phyloP scores from a whole-genome alignment of 2,888 invertebrate species.

The Drosophila mimetica region DNA sequence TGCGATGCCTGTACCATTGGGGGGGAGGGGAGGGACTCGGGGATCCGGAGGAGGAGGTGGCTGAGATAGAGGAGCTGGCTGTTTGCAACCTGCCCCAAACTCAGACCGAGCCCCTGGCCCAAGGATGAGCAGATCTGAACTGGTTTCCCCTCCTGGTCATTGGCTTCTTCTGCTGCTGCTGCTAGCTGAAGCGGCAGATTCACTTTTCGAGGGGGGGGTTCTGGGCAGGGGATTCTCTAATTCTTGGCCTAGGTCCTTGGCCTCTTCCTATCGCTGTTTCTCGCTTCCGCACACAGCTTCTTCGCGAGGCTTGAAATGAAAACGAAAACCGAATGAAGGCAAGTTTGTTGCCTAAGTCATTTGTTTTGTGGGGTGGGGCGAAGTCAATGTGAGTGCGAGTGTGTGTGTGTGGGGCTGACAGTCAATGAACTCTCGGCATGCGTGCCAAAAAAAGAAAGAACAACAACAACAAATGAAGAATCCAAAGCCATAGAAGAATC shows the following conservation, averaged over 20 bases:
- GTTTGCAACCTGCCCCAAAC: slow-evolving; percentile 68
- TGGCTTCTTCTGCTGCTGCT: slow-evolving; percentile 39
- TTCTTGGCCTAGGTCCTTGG: slow-evolving; percentile 42
- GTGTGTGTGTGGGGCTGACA: slow-evolving; percentile 24
- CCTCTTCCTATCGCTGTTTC: slow-evolving; percentile 31
- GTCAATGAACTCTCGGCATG: slow-evolving; percentile 63
- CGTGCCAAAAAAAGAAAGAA: slow-evolving; percentile 50
- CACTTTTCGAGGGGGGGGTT: slow-evolving; percentile 67
- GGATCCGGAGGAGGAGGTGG: slow-evolving; percentile 18
- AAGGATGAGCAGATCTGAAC: slow-evolving; percentile 66
- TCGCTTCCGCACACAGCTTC: slow-evolving; percentile 38
- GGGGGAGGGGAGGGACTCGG: slow-evolving; percentile 3
- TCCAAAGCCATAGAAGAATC: slow-evolving; percentile 4
- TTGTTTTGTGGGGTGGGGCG: slow-evolving; percentile 52
- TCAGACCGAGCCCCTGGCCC: slow-evolving; percentile 45
- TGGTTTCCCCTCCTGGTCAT: slow-evolving; percentile 60
- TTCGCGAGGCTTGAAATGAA: slow-evolving; percentile 68
- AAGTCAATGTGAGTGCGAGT: slow-evolving; percentile 5
- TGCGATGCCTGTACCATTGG: slow-evolving; percentile 48
- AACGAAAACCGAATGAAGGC: slow-evolving; percentile 79
- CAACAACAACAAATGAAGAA: slow-evolving; percentile 25
- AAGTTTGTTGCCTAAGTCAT: slow-evolving; percentile 79
- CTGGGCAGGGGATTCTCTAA: slow-evolving; percentile 31
- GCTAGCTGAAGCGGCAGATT: slow-evolving; percentile 73
- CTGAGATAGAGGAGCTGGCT: slow-evolving; percentile 28